phyloP scores from a whole-genome alignment of 2,113 vertebrate species.

The Pachypanchax playfairii region DNA sequence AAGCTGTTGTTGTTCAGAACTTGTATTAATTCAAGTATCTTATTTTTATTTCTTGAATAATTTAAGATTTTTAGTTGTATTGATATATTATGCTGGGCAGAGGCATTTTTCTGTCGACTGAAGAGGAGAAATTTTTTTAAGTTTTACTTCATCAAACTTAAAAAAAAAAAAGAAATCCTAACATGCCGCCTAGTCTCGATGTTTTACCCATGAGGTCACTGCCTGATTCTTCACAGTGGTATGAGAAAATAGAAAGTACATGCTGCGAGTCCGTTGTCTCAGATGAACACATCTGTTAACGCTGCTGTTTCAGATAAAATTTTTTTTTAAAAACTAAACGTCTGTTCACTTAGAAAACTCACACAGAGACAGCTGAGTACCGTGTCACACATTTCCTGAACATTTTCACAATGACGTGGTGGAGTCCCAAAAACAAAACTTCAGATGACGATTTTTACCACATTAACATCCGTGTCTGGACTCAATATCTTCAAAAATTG shows the following conservation, averaged over 20 bases:
- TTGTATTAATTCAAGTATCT: neutral
- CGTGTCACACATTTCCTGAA: neutral
- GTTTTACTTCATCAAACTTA: neutral
- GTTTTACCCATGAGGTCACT: constrained; percentile 24
- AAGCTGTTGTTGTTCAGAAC: neutral
- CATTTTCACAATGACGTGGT: constrained; percentile 1
- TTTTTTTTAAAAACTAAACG: constrained; percentile 20
- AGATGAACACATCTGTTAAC: constrained; percentile 51
- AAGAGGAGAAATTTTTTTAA: neutral
- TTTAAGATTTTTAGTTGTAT: too few relatives aligned
- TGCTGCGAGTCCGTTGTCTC: constrained; percentile 40
- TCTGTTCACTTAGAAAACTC: constrained; percentile 20
- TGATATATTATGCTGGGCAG: neutral
- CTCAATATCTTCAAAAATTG: too few relatives aligned
- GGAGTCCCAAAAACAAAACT: neutral
- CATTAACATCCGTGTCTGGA: too few relatives aligned
- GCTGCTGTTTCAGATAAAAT: constrained; percentile 34
- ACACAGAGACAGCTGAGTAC: constrained; percentile 6
- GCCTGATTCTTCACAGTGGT: constrained; percentile 9
- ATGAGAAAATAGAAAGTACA: constrained; percentile 54
- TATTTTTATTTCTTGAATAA: too few relatives aligned
- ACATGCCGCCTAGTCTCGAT: neutral
- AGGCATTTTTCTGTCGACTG: neutral
- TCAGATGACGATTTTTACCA: neutral
- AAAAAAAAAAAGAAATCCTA: neutral